Conservation (phyloP, 2,113 vertebrate species). For the Neolamprologus falcicula region DNA sequence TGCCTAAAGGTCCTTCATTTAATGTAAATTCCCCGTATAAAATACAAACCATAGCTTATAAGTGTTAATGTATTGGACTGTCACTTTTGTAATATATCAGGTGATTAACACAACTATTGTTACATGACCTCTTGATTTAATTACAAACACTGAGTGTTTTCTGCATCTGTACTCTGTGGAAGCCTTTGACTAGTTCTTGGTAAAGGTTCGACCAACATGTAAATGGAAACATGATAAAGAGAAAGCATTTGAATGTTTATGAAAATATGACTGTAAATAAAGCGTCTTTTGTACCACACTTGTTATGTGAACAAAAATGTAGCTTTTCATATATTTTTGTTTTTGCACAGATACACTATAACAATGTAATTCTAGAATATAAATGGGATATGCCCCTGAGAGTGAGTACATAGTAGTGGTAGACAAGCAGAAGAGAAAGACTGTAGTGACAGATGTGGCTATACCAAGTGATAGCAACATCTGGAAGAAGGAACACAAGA, state of each 20-base stretch:
- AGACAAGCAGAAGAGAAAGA: background rate
- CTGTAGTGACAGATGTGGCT: background rate
- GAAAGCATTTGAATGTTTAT: accelerated
- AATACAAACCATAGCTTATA: background rate
- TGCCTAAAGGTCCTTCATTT: background rate
- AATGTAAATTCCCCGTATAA: background rate
- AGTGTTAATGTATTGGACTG: background rate
- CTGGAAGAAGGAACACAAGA: background rate
- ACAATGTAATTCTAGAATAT: accelerated
- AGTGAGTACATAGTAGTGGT: background rate
- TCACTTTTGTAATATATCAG: background rate
- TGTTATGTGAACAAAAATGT: background rate
- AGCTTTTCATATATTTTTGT: background rate
- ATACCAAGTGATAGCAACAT: background rate
- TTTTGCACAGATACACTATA: background rate
- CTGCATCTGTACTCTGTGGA: background rate
- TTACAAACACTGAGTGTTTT: background rate
- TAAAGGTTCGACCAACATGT: background rate
- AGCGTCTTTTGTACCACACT: accelerated
- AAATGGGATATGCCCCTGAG: background rate
- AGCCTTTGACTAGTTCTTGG: background rate
- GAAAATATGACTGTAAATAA: background rate
- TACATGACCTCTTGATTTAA: background rate
- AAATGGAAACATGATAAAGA: background rate
- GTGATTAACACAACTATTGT: background rate